phyloP scores from a whole-genome alignment of 2,888 invertebrate genomes.

The Dolomedes plantarius region DNA sequence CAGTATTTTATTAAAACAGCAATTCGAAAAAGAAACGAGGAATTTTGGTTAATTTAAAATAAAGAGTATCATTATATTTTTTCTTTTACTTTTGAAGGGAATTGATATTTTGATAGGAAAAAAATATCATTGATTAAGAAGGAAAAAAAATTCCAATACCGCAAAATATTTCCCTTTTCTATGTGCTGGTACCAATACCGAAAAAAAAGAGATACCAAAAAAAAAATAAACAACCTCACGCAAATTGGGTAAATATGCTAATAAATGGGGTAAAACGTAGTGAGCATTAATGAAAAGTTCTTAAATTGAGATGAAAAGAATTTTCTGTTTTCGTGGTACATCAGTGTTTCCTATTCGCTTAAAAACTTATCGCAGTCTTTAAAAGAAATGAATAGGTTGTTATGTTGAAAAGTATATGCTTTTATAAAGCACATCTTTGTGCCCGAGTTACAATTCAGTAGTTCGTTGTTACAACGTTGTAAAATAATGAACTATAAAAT shows the following conservation, averaged over 20 bases:
- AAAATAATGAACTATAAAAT: too few species aligned
- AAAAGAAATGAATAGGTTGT: neutral
- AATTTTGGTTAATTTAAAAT: constrained; percentile 22
- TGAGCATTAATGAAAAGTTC: constrained; percentile 38
- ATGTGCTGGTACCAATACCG: too few species aligned
- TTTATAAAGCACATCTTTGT: too few species aligned
- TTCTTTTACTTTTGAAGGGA: constrained; percentile 16
- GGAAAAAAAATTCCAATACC: constrained; percentile 2
- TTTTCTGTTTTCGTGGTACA: constrained; percentile 6
- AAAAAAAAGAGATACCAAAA: neutral
- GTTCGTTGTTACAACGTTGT: too few species aligned
- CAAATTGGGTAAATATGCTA: constrained; percentile 55
- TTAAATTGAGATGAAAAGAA: neutral
- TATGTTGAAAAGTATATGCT: too few species aligned
- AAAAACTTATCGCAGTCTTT: neutral
- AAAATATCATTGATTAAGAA: constrained; percentile 16
- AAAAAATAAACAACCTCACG: neutral
- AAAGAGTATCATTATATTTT: constrained; percentile 21
- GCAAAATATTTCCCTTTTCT: constrained; percentile 1
- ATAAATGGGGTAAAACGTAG: constrained; percentile 31
- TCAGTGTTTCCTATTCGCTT: neutral
- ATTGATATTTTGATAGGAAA: constrained; percentile 28
- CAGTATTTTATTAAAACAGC: neutral
- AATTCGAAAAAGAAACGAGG: neutral
- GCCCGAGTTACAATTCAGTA: too few species aligned